Conservation (phyloP, 2,888 invertebrate genomes). For the Drosophila maculinotata region DNA sequence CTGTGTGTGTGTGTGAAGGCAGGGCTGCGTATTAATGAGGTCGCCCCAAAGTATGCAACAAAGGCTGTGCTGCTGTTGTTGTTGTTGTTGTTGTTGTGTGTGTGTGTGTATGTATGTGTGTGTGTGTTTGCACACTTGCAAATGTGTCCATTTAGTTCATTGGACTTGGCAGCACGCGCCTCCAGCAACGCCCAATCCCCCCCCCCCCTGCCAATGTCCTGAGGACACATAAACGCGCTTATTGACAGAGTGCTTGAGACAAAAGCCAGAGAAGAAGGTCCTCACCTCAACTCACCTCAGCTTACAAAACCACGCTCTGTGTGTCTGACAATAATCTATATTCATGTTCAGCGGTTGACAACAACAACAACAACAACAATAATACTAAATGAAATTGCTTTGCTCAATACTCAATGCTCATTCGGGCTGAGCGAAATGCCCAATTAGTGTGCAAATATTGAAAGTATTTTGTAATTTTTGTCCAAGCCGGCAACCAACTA, state of each 20-base stretch:
- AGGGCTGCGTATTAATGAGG: conserved; percentile 61
- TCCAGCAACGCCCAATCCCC: not conserved
- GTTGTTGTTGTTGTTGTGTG: not conserved
- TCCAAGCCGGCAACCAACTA: conserved; percentile 10
- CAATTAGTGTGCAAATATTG: conserved; percentile 79
- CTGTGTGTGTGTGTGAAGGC: conserved; percentile 2
- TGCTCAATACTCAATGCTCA: conserved; percentile 60
- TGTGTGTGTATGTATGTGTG: conserved; percentile 12
- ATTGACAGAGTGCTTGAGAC: conserved; percentile 75
- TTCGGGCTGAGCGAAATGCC: conserved; percentile 55
- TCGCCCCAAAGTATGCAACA: conserved; percentile 77
- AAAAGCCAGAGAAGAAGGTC: conserved; percentile 19
- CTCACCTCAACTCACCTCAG: conserved; percentile 5
- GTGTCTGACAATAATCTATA: conserved; percentile 77
- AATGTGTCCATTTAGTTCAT: conserved; percentile 73
- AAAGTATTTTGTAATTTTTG: conserved; percentile 62
- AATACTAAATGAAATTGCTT: conserved; percentile 30
- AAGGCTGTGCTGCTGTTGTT: conserved; percentile 11
- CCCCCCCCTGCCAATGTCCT: not conserved
- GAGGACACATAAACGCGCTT: conserved; percentile 67
- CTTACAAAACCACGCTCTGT: conserved; percentile 13
- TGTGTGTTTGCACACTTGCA: conserved; percentile 41
- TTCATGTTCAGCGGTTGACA: conserved; percentile 59
- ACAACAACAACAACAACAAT: conserved; percentile 1
- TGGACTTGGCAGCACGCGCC: conserved; percentile 67